Percentiles rank a stretch among this genome's conserved stretches.
Conservation (phyloP, 2,113 vertebrate genomes). For the Carettochelys insculpta region DNA sequence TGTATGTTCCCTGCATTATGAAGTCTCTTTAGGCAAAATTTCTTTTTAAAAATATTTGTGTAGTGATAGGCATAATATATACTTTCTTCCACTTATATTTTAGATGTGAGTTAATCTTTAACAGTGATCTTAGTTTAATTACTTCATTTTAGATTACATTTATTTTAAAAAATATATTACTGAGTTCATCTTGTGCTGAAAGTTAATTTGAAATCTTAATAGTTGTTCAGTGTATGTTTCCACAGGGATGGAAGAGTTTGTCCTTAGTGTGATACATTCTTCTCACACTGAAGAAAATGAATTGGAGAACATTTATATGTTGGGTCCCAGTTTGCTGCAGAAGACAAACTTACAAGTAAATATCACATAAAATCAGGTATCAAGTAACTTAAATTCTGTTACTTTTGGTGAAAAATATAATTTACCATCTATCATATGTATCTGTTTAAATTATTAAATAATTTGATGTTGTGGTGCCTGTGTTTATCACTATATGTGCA, state of each 20-base stretch:
- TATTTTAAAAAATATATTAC: background rate
- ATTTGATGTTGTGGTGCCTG: background rate
- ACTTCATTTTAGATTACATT: background rate
- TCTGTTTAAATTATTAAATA: background rate
- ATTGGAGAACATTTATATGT: slow-evolving; percentile 83
- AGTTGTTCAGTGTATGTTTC: slow-evolving; percentile 39
- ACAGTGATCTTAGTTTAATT: background rate
- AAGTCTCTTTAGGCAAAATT: background rate
- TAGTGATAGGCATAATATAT: background rate
- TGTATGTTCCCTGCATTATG: background rate
- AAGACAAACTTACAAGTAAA: slow-evolving; percentile 90
- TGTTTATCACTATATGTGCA: background rate
- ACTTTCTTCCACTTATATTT: background rate
- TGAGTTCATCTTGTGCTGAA: background rate
- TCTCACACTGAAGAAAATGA: slow-evolving; percentile 71
- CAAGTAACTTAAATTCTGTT: slow-evolving; percentile 59
- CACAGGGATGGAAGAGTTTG: slow-evolving; percentile 82
- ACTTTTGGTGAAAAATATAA: background rate
- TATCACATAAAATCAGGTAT: slow-evolving; percentile 69
- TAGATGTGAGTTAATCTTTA: background rate
- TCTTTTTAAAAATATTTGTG: background rate
- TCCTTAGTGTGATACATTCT: slow-evolving; percentile 76
- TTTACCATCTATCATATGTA: background rate
- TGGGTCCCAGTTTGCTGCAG: slow-evolving; percentile 81
- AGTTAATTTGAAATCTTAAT: slow-evolving; percentile 24